A percentile compares a stretch with the other conserved stretches of the same genome.
Evolutionary conservation across 2,888 invertebrate species (phyloP).

Genomic region (Drosophila kuntzei): DNA sequence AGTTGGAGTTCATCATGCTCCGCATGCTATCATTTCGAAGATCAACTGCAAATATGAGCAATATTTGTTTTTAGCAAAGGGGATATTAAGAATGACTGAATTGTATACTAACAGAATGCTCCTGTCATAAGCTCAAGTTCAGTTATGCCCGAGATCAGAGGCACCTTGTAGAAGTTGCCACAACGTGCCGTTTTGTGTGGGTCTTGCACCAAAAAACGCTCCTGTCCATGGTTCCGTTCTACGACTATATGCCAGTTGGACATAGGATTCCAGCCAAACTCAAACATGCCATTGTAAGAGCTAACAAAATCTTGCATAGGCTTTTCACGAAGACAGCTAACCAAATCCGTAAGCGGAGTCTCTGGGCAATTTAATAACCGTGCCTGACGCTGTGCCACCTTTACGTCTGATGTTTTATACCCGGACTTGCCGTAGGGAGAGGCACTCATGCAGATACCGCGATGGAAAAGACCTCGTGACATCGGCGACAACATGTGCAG

Average conservation of each 20-base stretch:
- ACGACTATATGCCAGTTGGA: slow-evolving; percentile 88
- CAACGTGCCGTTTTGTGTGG: slow-evolving; percentile 87
- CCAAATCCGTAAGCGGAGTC: slow-evolving; percentile 86
- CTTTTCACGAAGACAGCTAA: slow-evolving; percentile 87
- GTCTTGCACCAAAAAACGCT: slow-evolving; percentile 88
- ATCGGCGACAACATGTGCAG: slow-evolving; percentile 88
- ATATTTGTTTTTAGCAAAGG: not conserved
- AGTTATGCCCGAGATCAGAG: slow-evolving; percentile 88
- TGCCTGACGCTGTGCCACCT: slow-evolving; percentile 88
- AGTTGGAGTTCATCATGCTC: slow-evolving; percentile 76
- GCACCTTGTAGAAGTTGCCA: slow-evolving; percentile 88
- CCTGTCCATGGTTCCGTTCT: slow-evolving; percentile 88
- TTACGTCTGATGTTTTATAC: slow-evolving; percentile 86
- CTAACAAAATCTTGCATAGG: slow-evolving; percentile 75
- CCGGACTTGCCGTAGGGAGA: slow-evolving; percentile 87
- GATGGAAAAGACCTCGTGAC: slow-evolving; percentile 89
- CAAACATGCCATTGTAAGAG: slow-evolving; percentile 79
- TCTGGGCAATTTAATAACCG: slow-evolving; percentile 87
- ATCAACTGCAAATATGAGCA: slow-evolving; percentile 65
- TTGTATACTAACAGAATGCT: slow-evolving; percentile 84
- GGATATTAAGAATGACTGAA: fast-evolving
- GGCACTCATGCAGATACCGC: slow-evolving; percentile 89
- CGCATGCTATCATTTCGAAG: slow-evolving; percentile 86
- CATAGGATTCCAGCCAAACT: slow-evolving; percentile 78
- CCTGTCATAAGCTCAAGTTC: slow-evolving; percentile 88